These are phyloP conservation scores for Cordilura impudica DNA, from an alignment of 2,888 invertebrate species.

Conservation along the genomic window DNA sequence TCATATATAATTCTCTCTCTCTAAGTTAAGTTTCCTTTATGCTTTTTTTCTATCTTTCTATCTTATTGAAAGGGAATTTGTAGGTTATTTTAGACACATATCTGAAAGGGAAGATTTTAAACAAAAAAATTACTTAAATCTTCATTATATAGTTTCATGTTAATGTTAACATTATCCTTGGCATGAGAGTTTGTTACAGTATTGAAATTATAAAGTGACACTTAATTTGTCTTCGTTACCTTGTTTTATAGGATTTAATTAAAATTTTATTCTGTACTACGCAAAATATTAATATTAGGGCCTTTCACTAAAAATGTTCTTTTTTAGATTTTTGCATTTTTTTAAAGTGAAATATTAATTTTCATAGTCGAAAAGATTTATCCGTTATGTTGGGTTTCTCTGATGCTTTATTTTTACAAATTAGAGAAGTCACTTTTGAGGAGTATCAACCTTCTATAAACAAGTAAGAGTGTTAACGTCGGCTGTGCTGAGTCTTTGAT, in stretches of 20 bases:
- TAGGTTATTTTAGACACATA: slow-evolving; percentile 27
- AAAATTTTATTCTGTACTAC: slow-evolving; percentile 11
- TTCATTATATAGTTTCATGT: not conserved
- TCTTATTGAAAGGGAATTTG: slow-evolving; percentile 57
- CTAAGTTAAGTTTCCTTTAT: not conserved
- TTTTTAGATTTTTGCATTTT: no score
- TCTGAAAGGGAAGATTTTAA: not conserved
- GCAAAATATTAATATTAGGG: no score
- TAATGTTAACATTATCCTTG: slow-evolving; percentile 4
- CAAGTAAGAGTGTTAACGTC: no score
- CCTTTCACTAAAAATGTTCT: no score
- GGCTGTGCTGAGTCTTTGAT: no score
- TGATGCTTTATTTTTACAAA: no score
- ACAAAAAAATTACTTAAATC: not conserved
- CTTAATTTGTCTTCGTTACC: slow-evolving; percentile 56
- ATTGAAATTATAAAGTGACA: slow-evolving; percentile 13
- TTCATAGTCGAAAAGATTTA: no score
- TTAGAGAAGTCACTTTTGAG: no score
- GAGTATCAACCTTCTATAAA: no score
- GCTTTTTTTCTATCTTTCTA: not conserved
- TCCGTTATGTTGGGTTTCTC: no score
- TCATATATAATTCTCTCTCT: not conserved
- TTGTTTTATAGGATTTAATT: slow-evolving; percentile 57
- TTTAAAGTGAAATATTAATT: no score
- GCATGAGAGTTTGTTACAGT: not conserved